phyloP scores from a whole-genome alignment of 2,113 vertebrate genomes.

The Fulmarus glacialis region DNA sequence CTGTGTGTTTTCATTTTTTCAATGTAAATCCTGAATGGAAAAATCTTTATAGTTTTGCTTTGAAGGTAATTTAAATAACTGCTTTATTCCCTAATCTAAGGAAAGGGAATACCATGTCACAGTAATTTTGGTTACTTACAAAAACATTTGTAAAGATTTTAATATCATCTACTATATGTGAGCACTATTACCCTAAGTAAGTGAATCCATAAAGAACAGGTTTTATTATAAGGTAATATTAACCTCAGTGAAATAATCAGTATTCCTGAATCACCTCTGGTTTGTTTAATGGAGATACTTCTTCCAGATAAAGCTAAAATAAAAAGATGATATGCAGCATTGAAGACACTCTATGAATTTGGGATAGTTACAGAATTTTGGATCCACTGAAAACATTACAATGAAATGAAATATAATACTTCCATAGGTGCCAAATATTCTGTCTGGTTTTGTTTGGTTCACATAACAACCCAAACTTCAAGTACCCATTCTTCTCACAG shows the following conservation, averaged over 20 bases:
- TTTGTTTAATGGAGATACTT: not conserved
- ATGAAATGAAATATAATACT: not conserved
- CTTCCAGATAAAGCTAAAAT: not conserved
- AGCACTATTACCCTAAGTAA: not conserved
- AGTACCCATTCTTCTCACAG: not conserved
- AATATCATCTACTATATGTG: not conserved
- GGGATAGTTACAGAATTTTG: not conserved
- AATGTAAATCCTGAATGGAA: not conserved
- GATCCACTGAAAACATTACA: not conserved
- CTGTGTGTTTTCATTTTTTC: not conserved
- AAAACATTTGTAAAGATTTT: conserved; percentile 45
- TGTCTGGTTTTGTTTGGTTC: conserved; percentile 2
- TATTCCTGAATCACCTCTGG: not conserved
- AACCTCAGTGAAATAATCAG: not conserved
- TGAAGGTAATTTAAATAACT: not conserved
- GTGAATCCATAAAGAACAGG: conserved; percentile 24
- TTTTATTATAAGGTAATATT: conserved; percentile 25
- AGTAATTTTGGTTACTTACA: conserved; percentile 27
- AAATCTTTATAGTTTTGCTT: not conserved
- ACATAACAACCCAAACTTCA: not conserved
- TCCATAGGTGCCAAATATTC: not conserved
- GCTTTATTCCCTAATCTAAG: not conserved
- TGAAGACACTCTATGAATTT: not conserved
- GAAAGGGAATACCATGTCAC: conserved; percentile 4
- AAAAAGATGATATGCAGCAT: not conserved